Conservation (phyloP, 2,888 invertebrate genomes). For the Ennomos quercinarius region DNA sequence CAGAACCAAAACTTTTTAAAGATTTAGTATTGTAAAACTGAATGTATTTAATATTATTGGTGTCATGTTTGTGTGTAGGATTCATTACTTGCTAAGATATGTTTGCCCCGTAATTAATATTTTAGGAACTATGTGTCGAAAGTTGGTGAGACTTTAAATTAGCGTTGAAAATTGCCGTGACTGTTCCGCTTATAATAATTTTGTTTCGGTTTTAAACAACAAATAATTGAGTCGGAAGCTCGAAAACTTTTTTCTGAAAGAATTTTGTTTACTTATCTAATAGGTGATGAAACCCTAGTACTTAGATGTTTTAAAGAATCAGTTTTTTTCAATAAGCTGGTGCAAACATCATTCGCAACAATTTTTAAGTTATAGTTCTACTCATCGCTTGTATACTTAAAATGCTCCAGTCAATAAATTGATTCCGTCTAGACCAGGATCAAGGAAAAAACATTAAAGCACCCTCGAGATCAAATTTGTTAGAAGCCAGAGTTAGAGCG, state of each 20-base stretch:
- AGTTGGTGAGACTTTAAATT: constrained; percentile 61
- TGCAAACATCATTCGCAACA: constrained; percentile 1
- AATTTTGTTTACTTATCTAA: not conserved
- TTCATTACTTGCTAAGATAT: no score
- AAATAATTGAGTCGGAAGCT: constrained; percentile 9
- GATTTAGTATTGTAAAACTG: not conserved
- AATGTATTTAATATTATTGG: not conserved
- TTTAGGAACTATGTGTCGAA: constrained; percentile 53
- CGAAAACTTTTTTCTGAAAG: not conserved
- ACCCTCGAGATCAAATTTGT: constrained; percentile 76
- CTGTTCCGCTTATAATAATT: constrained; percentile 52
- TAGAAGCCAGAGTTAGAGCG: constrained; percentile 65
- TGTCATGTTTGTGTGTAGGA: no score
- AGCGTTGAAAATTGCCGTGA: constrained; percentile 68
- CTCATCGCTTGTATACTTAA: constrained; percentile 24
- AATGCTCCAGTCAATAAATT: constrained; percentile 46
- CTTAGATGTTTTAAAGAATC: not conserved
- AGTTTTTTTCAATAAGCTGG: not conserved
- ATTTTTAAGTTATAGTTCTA: constrained; percentile 17
- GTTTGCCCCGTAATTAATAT: no score
- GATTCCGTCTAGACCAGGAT: constrained; percentile 68
- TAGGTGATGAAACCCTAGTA: constrained; percentile 2
- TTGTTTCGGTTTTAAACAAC: constrained; percentile 33
- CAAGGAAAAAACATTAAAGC: constrained; percentile 56
- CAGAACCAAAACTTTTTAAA: not conserved